Evolutionary conservation across 2,113 vertebrate species (phyloP), one percentile per base, ranked within the genome.

Genomic region (Paedocypris sp.): DNA sequence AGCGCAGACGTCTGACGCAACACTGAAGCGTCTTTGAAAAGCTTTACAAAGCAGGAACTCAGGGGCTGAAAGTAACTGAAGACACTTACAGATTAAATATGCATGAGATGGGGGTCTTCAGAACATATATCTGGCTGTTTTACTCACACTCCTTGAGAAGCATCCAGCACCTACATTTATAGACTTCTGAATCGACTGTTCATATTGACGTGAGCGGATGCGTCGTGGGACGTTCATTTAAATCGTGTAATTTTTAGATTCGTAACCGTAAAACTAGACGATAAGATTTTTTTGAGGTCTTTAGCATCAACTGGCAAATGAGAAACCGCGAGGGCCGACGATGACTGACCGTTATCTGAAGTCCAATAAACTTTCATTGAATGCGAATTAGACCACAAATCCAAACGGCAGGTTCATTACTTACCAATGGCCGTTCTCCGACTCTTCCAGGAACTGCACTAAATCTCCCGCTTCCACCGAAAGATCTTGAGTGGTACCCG

Each of bases 381-480:
- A 18, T 32, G 28, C 20, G 23, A 13, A 15, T 12, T 18, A n/a
- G 20, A 50, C 28, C n/a, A 5, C 36, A n/a, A n/a, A 64, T 49
- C 20, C 47, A 22, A 11, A 41, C 39, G 9, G 0, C 4, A 12
- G 12, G 15, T 31, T 41, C 15, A 33, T 18, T 57, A 87, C 89
- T 87, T 74, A 93, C 91, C 89, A 92, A 46, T 89, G 88, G 52
- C 87, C 85, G 0, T 83, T 86, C 28, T 85, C 83, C 8, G 83
- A 85, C 75, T 90, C 88, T 72, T 90, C 85, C 70, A 89, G 71
- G 70, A 91, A 89, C 71, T 83, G 86, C 43, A 84, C 78, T 60
- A 87, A 64, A 68, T 88, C 87, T 5, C 85, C 86, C 0, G 79
- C 63, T 58, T 89, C 85, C 0, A 85, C 78, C 4, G 79, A 75